Evolutionary conservation across 2,113 vertebrate species (phyloP).

Genomic region (Sturnus vulgaris): DNA sequence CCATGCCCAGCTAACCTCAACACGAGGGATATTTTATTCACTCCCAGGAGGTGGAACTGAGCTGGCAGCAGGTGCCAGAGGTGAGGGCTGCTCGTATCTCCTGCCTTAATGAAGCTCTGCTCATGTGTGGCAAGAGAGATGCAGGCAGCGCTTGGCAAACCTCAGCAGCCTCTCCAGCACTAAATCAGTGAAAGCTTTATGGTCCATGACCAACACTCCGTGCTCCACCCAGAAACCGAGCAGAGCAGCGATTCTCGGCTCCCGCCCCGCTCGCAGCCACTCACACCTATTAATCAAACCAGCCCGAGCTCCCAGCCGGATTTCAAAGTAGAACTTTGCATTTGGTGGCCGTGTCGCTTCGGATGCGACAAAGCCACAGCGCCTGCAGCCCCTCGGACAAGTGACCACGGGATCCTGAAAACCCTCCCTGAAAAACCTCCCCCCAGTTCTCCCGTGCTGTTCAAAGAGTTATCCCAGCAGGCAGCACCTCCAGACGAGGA

Average conservation of each 20-base stretch:
- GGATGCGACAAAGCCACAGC: neutral
- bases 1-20: neutral
- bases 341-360: neutral
- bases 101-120: neutral
- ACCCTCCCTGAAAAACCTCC: fast-evolving
- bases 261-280: neutral
- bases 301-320: neutral
- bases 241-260: neutral
- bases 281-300: neutral
- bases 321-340: neutral
- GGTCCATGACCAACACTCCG: neutral
- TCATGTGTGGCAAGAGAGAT: neutral
- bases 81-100: neutral
- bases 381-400: neutral
- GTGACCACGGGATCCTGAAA: neutral
- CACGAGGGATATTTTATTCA: neutral
- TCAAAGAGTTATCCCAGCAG: neutral
- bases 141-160: neutral
- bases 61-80: neutral
- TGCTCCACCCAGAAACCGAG: constrained; percentile 55
- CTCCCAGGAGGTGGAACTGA: neutral
- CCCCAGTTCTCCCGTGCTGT: fast-evolving
- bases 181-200: constrained; percentile 10
- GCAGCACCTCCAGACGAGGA: neutral
- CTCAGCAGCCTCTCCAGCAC: neutral